Base-by-base conservation (phyloP, 2,888 invertebrate genomes). In the Taphrorychus bicolor region DNA sequence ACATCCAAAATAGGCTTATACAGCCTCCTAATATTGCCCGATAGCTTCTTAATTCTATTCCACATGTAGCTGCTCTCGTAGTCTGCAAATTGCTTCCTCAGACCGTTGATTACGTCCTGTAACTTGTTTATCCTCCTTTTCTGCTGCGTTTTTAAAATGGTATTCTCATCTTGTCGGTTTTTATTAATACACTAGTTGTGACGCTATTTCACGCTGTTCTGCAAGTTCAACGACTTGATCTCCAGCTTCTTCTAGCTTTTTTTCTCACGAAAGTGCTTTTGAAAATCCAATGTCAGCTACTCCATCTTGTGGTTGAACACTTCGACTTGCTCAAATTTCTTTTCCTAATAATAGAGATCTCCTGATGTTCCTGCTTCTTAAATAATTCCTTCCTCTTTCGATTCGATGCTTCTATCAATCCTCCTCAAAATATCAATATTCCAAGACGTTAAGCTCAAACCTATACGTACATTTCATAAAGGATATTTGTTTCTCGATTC, bases 121-220 rank as follows among this genome's bases (percentile, higher is more conserved):
- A 93, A 85, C 82, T 91, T 92, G 73, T 91, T 91, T 3, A 93
- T 84, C 72, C 89, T 86, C 5, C 91, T 85, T 75, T 92, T 93
- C 75, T 93, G 93, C 73, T 92, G 90, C 54, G 90, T 91, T 76
- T 90, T 88, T 4, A 94, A 89, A 45, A 91, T 88, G 0, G 90
- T 84, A 79, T 93, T 94, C 81, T 97, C 96, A 73, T 94, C 94
- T 80, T 95, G 95, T 1, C 95, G 86, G 77, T 91, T 92, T 81
- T 92, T 93, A 51, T 96, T 81, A 5, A 95, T 88, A 77, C 93
- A 92, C 79, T 93, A 95, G 79, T 94, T 96, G 78, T 96, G 97
- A 75, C 95, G 93, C 59, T 97, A 86, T 81, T 96, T 96, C 79
- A 96, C 95, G 9, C 91, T 89, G 78, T 96, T 96, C 73, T 95